Conservation (phyloP, 2,888 invertebrate species). For the Agriopis aurantiaria region DNA sequence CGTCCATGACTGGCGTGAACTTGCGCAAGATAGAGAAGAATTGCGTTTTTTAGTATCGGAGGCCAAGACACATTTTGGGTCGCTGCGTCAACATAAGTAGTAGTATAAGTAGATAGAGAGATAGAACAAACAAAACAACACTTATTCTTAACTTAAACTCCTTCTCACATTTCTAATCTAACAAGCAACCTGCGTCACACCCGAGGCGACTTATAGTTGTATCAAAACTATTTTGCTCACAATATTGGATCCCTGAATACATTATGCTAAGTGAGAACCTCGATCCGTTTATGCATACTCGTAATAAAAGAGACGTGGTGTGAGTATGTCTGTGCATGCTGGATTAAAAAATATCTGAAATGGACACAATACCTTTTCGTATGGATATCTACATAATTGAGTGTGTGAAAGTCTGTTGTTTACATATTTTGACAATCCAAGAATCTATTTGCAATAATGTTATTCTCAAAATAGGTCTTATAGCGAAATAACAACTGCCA, state of each 20-base stretch:
- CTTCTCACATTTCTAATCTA: constrained; percentile 31
- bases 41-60: too few species aligned
- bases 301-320: constrained; percentile 29
- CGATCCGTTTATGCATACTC: constrained; percentile 37
- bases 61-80: too few species aligned
- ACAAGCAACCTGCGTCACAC: constrained; percentile 37
- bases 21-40: too few species aligned
- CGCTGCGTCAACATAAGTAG: too few species aligned
- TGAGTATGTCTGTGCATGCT: constrained; percentile 23
- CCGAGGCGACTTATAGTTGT: constrained; percentile 44
- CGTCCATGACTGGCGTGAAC: too few species aligned
- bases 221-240: constrained; percentile 61
- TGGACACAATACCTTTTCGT: constrained; percentile 6
- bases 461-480: not conserved
- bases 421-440: not conserved
- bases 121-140: not conserved
- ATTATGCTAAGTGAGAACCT: constrained; percentile 60
- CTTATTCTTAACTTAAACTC: constrained; percentile 4
- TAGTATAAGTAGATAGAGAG: too few species aligned
- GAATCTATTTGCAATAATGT: too few species aligned
- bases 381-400: not conserved
- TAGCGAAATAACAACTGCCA: too few species aligned
- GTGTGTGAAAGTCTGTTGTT: not conserved
- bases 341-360: constrained; percentile 21
- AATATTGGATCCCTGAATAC: constrained; percentile 67